phyloP scores from a whole-genome alignment of 2,797 vertebrate genomes.

The Manis pentadactyla region DNA sequence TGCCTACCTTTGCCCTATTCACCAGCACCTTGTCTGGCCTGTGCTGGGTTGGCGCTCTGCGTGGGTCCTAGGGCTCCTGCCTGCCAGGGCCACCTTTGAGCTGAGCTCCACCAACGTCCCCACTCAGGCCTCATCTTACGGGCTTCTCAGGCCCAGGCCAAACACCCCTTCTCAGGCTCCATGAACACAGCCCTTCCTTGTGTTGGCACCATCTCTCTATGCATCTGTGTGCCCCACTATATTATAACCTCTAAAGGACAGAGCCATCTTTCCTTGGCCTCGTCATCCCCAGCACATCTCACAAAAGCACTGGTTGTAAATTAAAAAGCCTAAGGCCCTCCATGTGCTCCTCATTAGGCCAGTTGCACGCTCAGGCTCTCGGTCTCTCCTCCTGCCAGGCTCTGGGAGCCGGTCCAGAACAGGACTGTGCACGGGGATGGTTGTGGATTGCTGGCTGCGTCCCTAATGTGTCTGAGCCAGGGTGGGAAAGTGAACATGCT shows the following conservation, averaged over 20 bases:
- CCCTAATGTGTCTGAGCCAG: no score
- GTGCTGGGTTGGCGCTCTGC: background rate
- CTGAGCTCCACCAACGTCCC: background rate
- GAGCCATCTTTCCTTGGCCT: background rate
- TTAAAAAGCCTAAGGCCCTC: background rate
- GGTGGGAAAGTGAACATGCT: background rate
- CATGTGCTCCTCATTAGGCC: accelerated
- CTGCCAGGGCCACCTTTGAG: accelerated
- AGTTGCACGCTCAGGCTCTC: background rate
- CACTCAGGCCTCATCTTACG: accelerated
- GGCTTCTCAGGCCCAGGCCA: background rate
- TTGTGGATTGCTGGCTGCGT: background rate
- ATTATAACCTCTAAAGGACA: background rate
- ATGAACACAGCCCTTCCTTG: background rate
- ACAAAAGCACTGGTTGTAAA: background rate
- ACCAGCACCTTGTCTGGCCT: no score
- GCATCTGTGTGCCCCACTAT: background rate
- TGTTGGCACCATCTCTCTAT: background rate
- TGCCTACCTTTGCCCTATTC: background rate
- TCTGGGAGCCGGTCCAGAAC: no score
- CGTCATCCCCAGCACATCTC: background rate
- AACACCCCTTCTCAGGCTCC: accelerated
- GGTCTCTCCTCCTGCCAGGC: accelerated
- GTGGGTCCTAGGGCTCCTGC: no score
- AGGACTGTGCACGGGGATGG: background rate